Percentiles rank a stretch among this genome's conserved stretches.
phyloP scores from a whole-genome alignment of 2,888 invertebrate genomes.

The Galerucella calmariensis region DNA sequence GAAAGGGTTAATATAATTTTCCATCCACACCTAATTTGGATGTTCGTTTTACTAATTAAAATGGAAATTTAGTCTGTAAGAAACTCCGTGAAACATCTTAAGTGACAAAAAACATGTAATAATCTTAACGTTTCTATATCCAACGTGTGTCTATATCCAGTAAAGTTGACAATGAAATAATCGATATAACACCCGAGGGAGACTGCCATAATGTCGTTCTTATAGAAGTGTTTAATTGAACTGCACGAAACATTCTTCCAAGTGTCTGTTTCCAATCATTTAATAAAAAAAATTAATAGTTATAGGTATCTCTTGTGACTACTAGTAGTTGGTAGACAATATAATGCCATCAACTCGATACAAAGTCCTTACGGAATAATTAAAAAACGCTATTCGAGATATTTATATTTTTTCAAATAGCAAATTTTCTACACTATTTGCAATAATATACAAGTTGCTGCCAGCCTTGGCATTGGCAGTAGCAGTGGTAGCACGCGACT shows the following conservation, averaged over 20 bases:
- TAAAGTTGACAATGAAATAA: neutral
- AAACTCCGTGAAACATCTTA: neutral
- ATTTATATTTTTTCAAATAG: constrained; percentile 36
- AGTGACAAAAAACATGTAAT: neutral
- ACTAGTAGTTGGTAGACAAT: constrained; percentile 13
- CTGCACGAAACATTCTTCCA: neutral
- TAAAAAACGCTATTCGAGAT: constrained; percentile 31
- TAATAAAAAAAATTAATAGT: constrained; percentile 10
- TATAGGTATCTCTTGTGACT: constrained; percentile 12
- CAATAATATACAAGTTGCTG: constrained; percentile 10
- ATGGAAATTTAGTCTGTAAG: too few species aligned
- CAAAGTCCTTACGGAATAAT: constrained; percentile 25
- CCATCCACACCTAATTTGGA: too few species aligned
- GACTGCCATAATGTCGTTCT: neutral
- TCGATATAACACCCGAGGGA: neutral
- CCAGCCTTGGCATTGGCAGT: constrained; percentile 58
- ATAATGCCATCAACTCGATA: constrained; percentile 31
- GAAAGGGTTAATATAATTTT: too few species aligned
- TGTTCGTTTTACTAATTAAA: too few species aligned
- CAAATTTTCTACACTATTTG: constrained; percentile 39
- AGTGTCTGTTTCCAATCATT: constrained; percentile 7
- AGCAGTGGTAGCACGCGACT: constrained; percentile 56
- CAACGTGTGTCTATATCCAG: neutral
- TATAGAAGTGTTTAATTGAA: constrained; percentile 16
- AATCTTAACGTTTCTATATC: neutral